A percentile compares a stretch with the other conserved stretches of the same genome.
These are phyloP conservation scores for Pecten maximus DNA, from an alignment of 2,888 invertebrate genomes.

Conservation along the genomic window DNA sequence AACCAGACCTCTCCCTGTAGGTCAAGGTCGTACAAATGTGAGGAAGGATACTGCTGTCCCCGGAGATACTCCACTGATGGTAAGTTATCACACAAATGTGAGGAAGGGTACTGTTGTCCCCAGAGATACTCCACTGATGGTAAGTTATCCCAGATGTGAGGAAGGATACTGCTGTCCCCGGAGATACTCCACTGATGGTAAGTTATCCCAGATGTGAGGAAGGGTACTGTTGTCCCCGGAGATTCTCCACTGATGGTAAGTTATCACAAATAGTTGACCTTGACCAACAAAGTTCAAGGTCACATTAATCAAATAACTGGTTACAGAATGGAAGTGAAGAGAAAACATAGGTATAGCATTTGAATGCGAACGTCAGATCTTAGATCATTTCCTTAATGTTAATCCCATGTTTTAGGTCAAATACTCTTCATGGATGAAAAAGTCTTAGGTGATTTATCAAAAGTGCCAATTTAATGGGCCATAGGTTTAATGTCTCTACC, in stretches of 20 bases:
- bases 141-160: no score
- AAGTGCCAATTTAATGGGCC: no score
- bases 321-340: no score
- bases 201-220: neutral
- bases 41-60: conserved; percentile 48
- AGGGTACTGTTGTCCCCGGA: neutral
- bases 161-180: conserved; percentile 47
- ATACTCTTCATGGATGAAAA: neutral
- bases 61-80: neutral
- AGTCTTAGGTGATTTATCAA: no score
- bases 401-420: no score
- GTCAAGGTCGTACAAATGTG: conserved; percentile 40
- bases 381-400: no score
- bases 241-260: neutral
- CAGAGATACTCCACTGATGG: neutral
- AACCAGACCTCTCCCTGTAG: conserved; percentile 39
- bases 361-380: no score
- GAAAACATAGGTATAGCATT: no score
- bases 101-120: no score
- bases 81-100: neutral
- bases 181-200: neutral
- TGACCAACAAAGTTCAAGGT: no score
- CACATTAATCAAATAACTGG: no score
- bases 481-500: no score
- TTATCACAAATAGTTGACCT: neutral